Evolutionary conservation across 1,140 invertebrate species (phyloP).

Genomic region (Atta texana): DNA sequence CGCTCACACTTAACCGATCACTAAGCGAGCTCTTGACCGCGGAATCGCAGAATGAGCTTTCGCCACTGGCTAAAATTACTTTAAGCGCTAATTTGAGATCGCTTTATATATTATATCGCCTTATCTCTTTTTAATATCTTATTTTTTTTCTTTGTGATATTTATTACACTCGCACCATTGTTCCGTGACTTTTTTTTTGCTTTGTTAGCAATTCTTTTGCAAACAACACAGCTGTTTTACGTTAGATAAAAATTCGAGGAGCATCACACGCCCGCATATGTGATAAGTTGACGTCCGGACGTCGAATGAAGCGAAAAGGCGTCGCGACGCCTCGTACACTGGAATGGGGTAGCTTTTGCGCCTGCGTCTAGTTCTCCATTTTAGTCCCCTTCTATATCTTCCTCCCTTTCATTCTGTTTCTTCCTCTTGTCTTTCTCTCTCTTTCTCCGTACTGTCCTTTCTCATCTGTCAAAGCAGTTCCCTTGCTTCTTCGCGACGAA

Average conservation of each 20-base stretch:
- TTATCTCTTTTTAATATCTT: not conserved
- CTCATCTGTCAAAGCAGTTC: conserved; percentile 41
- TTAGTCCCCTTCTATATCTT: conserved; percentile 15
- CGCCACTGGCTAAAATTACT: conserved; percentile 9
- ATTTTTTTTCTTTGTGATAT: not conserved
- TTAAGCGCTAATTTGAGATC: not conserved
- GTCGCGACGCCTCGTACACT: conserved; percentile 52
- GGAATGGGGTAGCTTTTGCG: conserved; percentile 47
- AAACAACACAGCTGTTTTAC: conserved; percentile 17
- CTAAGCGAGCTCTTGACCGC: conserved; percentile 17
- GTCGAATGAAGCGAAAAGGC: conserved; percentile 58
- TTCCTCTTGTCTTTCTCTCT: conserved; percentile 22
- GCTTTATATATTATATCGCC: not conserved
- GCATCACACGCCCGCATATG: not conserved
- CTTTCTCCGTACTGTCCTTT: not conserved
- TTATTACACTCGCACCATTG: not conserved
- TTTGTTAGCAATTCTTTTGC: not conserved
- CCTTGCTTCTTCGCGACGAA: not conserved
- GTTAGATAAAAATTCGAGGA: not conserved
- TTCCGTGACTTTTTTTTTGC: not conserved
- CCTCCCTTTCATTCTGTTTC: conserved; percentile 20
- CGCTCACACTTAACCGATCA: conserved; percentile 19
- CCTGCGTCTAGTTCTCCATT: conserved; percentile 58
- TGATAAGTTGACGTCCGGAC: conserved; percentile 41
- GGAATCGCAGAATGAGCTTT: not conserved